These are phyloP conservation scores for Papilio demoleus DNA, from an alignment of 2,888 invertebrate genomes.

Conservation along the genomic window DNA sequence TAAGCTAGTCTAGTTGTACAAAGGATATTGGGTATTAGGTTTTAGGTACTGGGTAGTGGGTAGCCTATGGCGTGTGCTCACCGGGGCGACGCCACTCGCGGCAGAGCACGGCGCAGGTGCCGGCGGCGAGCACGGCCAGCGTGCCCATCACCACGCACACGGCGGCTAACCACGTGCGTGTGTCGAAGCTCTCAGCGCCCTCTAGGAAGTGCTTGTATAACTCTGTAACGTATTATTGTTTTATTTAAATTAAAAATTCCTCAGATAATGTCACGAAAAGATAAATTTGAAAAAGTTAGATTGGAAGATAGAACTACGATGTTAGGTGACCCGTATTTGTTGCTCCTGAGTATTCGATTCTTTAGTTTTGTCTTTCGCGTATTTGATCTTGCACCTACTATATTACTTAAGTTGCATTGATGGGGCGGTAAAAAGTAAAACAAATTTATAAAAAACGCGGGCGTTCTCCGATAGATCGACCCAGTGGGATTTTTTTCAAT, in stretches of 20 bases:
- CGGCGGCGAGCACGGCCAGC: constrained; percentile 90
- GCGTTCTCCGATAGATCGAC: no score
- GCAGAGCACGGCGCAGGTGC: constrained; percentile 93
- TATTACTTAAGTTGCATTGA: no score
- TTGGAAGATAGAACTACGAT: no score
- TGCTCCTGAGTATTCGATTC: no score
- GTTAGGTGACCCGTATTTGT: no score
- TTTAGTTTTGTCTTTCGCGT: no score
- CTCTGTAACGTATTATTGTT: constrained; percentile 83
- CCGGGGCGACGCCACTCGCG: constrained; percentile 92
- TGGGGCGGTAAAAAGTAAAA: no score
- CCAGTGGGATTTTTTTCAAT: no score
- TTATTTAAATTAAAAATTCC: not conserved
- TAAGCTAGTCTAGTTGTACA: constrained; percentile 1
- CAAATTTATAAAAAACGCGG: not conserved
- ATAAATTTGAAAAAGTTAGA: no score
- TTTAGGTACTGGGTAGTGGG: constrained; percentile 56
- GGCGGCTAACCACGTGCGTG: constrained; percentile 94
- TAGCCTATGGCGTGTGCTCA: constrained; percentile 82
- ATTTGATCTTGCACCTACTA: no score
- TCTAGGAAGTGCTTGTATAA: constrained; percentile 92
- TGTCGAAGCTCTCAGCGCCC: constrained; percentile 94
- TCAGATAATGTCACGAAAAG: no score
- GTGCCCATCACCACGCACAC: constrained; percentile 95
- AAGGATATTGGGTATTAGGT: constrained; percentile 43